Percentiles rank a stretch among this genome's conserved stretches.
Evolutionary conservation across 2,113 vertebrate species (phyloP).

Genomic region (Vidua chalybeata): DNA sequence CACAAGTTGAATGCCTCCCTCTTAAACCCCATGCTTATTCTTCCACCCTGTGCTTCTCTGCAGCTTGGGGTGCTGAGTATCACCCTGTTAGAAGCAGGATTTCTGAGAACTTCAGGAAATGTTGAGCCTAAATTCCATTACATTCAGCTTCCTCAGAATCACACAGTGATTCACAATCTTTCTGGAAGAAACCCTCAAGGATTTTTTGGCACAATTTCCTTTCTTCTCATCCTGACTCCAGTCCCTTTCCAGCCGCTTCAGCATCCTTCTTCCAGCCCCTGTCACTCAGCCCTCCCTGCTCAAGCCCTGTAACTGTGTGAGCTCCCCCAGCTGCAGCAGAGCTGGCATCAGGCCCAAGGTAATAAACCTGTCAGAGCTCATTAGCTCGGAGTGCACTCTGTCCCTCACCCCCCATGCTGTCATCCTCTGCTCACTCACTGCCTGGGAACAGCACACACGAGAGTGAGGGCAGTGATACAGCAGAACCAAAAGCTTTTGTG

Average conservation of each 20-base stretch:
- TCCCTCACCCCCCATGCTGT: not conserved
- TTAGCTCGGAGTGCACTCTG: not conserved
- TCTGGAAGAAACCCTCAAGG: not conserved
- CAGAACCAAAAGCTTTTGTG: not conserved
- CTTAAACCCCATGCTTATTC: not conserved
- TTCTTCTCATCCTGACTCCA: not conserved
- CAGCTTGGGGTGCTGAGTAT: not conserved
- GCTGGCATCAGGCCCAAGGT: not conserved
- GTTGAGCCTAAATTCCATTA: not conserved
- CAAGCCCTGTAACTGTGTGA: accelerated
- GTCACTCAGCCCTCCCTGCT: not conserved
- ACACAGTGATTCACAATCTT: not conserved
- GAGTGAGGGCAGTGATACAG: not conserved
- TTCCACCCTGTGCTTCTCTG: not conserved
- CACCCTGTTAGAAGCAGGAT: not conserved
- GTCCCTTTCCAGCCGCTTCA: not conserved
- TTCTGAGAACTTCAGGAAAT: not conserved
- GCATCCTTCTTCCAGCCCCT: not conserved
- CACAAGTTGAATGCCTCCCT: not conserved
- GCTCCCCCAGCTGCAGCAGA: not conserved
- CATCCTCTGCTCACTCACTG: not conserved
- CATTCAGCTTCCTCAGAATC: not conserved
- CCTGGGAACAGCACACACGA: not conserved
- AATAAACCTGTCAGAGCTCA: not conserved
- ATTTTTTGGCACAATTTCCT: not conserved